Percentiles rank a stretch among this genome's conserved stretches.
Evolutionary conservation across 2,113 vertebrate genomes (phyloP).

Genomic region (Lontra canadensis): DNA sequence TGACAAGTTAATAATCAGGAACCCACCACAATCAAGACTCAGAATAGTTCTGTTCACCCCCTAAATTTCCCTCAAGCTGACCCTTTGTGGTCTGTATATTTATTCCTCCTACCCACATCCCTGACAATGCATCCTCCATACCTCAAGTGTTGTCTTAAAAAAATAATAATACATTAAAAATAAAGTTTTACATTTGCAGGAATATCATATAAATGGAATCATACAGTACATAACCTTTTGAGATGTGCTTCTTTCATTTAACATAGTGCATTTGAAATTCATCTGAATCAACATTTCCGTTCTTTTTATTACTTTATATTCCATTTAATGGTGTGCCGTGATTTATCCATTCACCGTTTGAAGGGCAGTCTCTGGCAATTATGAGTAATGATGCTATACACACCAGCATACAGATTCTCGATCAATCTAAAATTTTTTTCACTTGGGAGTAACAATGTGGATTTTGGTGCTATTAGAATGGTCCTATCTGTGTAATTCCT

Average conservation of each 20-base stretch:
- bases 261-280: background rate
- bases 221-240: background rate
- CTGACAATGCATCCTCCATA: background rate
- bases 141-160: background rate
- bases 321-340: background rate
- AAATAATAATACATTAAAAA: too few species aligned
- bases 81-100: background rate
- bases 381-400: background rate
- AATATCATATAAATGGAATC: background rate
- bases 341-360: background rate
- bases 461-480: background rate
- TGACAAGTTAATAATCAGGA: background rate
- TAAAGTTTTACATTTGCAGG: background rate
- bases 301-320: background rate
- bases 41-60: background rate
- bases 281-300: background rate
- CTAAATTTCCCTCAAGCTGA: background rate
- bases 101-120: background rate
- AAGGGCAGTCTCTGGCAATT: background rate
- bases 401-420: background rate
- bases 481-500: background rate
- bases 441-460: background rate
- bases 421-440: background rate
- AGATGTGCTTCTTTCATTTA: background rate
- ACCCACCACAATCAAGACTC: background rate